A percentile compares a stretch with the other conserved stretches of the same genome.
These are phyloP conservation scores for Anseranas semipalmata DNA, from an alignment of 2,113 vertebrate genomes.

Conservation along the genomic window DNA sequence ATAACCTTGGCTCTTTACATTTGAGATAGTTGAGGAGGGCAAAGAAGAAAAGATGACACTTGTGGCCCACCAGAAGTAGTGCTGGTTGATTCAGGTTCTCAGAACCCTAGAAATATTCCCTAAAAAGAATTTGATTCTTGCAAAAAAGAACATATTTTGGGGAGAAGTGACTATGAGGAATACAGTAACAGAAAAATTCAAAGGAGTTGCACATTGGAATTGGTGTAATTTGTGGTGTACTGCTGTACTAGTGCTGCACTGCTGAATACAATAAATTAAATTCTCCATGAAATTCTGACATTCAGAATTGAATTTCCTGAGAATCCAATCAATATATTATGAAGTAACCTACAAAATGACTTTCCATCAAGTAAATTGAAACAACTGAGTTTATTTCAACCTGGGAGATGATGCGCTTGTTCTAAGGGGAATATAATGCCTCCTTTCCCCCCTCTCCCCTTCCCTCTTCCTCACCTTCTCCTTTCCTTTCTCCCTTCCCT, in stretches of 20 bases:
- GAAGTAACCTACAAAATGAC: neutral
- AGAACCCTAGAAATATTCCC: neutral
- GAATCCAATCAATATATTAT: neutral
- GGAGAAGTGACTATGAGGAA: accelerated
- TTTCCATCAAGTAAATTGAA: neutral
- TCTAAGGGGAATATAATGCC: neutral
- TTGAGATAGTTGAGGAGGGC: neutral
- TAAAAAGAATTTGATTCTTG: neutral
- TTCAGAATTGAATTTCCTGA: neutral
- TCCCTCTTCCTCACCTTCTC: neutral
- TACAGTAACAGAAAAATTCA: neutral
- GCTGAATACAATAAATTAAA: neutral
- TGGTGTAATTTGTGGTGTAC: neutral
- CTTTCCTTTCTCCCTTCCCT: neutral
- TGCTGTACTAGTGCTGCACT: neutral
- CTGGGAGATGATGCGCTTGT: neutral
- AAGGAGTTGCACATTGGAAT: neutral
- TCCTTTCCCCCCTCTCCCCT: neutral
- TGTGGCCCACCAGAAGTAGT: neutral
- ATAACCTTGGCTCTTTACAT: neutral
- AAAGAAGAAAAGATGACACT: neutral
- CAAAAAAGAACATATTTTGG: neutral
- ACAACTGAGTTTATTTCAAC: neutral
- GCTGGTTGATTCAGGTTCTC: neutral
- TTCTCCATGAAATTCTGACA: neutral